A percentile compares a stretch with the other conserved stretches of the same genome.
These are phyloP conservation scores for Riptortus pedestris DNA, from an alignment of 1,140 invertebrate species.

Conservation along the genomic window DNA sequence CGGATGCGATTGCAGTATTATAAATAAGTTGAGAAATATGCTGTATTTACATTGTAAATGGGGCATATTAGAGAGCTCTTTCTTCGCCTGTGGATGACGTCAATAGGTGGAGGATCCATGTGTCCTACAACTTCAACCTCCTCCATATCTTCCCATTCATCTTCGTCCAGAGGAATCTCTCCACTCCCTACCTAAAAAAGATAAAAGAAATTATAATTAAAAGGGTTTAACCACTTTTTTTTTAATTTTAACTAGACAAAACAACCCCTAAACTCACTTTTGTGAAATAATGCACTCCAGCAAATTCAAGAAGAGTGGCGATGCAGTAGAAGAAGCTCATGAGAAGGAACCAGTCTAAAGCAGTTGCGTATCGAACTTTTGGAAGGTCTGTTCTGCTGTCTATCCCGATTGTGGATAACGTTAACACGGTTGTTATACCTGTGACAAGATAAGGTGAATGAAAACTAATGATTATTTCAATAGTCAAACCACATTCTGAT, in stretches of 20 bases:
- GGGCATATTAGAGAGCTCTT: constrained; percentile 47
- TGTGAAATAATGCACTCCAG: constrained; percentile 88
- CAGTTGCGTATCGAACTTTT: constrained; percentile 84
- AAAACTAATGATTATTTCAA: neutral
- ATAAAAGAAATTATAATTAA: neutral
- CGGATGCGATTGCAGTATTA: too few relatives aligned
- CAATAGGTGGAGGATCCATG: neutral
- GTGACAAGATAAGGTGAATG: too few relatives aligned
- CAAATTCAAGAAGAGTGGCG: constrained; percentile 83
- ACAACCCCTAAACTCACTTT: too few relatives aligned
- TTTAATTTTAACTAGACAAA: neutral
- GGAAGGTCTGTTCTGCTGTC: constrained; percentile 84
- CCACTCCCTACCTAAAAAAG: constrained; percentile 61
- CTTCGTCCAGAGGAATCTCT: constrained; percentile 65
- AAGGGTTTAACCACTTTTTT: neutral
- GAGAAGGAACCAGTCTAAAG: constrained; percentile 83
- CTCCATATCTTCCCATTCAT: constrained; percentile 60
- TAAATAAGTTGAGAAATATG: too few relatives aligned
- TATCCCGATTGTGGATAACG: constrained; percentile 79
- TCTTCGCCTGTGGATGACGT: constrained; percentile 33
- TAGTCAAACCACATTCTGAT: too few relatives aligned
- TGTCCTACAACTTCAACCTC: constrained; percentile 17
- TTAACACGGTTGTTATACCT: constrained; percentile 86
- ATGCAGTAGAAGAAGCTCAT: constrained; percentile 92
- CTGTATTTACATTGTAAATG: constrained; percentile 45